Base-by-base conservation (phyloP, 1,140 invertebrate genomes). In the Drosophila persimilis region DNA sequence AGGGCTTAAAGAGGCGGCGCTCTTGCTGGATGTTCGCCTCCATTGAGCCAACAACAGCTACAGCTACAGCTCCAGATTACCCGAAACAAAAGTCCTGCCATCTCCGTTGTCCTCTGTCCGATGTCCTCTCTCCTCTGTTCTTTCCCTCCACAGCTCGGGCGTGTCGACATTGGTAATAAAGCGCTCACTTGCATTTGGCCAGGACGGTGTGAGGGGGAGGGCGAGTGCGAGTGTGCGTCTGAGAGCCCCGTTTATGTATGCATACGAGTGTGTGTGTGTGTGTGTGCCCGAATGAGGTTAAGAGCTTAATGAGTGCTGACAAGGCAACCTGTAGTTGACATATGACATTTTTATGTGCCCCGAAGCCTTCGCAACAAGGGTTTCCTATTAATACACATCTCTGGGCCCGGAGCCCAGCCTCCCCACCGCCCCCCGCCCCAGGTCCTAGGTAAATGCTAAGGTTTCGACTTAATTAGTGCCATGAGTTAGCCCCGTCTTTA, bases 151-250 rank as follows among this genome's bases (percentile, higher is more conserved):
- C 59, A 24, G 48, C 20, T 60, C 54, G 26, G 71, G 46, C 58
- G 57, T 85, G 81, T 85, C 81, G 73, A 86, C 81, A 86, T 81
- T 77, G 81, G 81, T 81, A 86, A 86, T 85, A 85, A 85, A 85
- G 62, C 77, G 73, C 65, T 85, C 81, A 85, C 77, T 75, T 75
- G 73, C 81, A 85, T 85, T 74, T 65, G 65, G 77, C 45, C 73
- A 67, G 58, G 57, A 57, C 58, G 54, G n/a, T 51, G 39, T 46
- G 29, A 52, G 11, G n/a, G 52, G 13, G 11, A 43, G 11, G n/a
- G 52, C 15, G 11, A 43, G 41, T 54, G 29, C 26, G 29, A 9
- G 20, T 45, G n/a, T 45, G 31, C 9, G 31, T 24, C 24, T 24
- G 24, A 24, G 24, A 24, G 24, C 24, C 24, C 24, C 4, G 24